Evolutionary conservation across 2,113 vertebrate genomes (phyloP), one percentile per base, ranked within the genome.

Genomic region (Lophura nycthemera): DNA sequence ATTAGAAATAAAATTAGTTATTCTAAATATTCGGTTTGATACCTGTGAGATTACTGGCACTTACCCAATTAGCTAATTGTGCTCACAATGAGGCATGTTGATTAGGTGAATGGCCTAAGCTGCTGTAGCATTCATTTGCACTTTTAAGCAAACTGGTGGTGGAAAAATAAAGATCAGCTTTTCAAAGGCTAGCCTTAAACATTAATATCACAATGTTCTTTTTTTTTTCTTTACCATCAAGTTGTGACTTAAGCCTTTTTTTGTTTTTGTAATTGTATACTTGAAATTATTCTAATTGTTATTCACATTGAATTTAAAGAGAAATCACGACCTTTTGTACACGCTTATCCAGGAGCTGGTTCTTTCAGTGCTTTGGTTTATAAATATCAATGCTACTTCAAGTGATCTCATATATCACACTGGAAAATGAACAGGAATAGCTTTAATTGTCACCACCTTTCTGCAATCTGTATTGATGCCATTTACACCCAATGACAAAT

Each of bases 71-170:
- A 86, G 32, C 12, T 54, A n/a, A 20, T 40, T 42, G 17, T 85
- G 38, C 1, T 4, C 42, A 13, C 24, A 29, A 7, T 71, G 52
- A 65, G 22, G 24, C 80, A 1, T 64, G 47, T 78, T 61, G 88
- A 30, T 72, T 54, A 60, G 48, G 18, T 43, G 36, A 83, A 78
- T 52, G 70, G 52, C 25, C 48, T 72, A 63, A 92, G 74, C 63
- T 95, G 69, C 83, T 86, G 69, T 86, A 75, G 85, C 69, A 78
- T 95, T 86, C 83, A 75, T 94, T 95, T 92, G n/a, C 91, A 86
- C 76, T 88, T 80, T 67, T 80, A 80, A 54, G 52, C 52, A 17
- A 74, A 57, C 34, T 52, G 47, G 50, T 88, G 72, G 30, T 92
- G 61, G 91, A 90, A 91, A 54, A 92, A 89, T 71, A 43, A 89